Percentiles rank a stretch among this genome's conserved stretches.
These are phyloP conservation scores for Echeneis naucrates DNA, from an alignment of 2,797 vertebrate genomes.

Conservation along the genomic window DNA sequence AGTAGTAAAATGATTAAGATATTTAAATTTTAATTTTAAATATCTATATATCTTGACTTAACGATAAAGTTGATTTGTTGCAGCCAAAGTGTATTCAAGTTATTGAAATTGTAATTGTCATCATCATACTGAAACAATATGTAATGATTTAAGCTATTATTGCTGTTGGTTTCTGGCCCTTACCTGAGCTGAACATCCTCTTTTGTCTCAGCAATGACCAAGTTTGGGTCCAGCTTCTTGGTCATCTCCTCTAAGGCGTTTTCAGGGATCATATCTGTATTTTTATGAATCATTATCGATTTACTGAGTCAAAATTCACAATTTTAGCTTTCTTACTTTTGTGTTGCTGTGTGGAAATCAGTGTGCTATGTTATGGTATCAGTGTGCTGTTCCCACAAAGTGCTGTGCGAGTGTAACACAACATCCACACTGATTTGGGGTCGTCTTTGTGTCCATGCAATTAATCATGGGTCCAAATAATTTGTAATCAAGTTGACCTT, in stretches of 20 bases:
- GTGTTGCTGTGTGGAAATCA: not conserved
- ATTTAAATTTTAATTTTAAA: not conserved
- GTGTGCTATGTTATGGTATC: not conserved
- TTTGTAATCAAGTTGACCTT: too few species aligned
- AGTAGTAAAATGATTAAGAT: too few species aligned
- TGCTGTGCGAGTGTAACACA: too few species aligned
- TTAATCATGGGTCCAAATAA: too few species aligned
- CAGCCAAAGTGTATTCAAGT: too few species aligned
- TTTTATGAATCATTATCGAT: conserved; percentile 6
- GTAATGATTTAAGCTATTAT: not conserved
- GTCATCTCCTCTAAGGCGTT: conserved; percentile 98
- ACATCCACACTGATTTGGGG: too few species aligned
- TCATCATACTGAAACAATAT: not conserved
- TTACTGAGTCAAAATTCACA: not conserved
- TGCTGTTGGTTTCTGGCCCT: conserved; percentile 64
- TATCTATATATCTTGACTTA: not conserved
- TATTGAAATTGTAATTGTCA: not conserved
- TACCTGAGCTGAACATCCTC: conserved; percentile 93
- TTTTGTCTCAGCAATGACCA: conserved; percentile 92
- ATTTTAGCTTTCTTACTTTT: too few species aligned
- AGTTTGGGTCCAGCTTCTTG: conserved; percentile 95
- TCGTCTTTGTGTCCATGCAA: too few species aligned
- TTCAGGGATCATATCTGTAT: conserved; percentile 95
- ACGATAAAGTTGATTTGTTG: not conserved
- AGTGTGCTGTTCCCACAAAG: too few species aligned